Percentiles rank a stretch among this genome's conserved stretches.
Evolutionary conservation across 2,888 invertebrate species (phyloP).

Genomic region (Eupithecia centaureata): DNA sequence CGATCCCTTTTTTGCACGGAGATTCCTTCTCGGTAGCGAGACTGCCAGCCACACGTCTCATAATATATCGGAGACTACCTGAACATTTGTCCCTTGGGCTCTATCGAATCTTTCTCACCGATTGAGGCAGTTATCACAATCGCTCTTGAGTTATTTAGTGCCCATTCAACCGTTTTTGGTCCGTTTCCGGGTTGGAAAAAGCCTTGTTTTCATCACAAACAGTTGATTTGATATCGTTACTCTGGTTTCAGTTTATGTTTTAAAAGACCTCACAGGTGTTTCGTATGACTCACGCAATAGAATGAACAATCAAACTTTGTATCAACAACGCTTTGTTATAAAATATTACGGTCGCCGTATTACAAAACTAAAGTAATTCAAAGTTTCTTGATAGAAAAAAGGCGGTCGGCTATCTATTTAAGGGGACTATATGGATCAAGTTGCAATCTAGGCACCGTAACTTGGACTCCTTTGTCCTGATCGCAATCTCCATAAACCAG

Average conservation of each 20-base stretch:
- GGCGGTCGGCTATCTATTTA: conserved; percentile 55
- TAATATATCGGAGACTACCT: conserved; percentile 36
- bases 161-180: conserved; percentile 28
- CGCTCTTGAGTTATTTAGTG: conserved; percentile 36
- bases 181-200: conserved; percentile 19
- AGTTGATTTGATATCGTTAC: conserved; percentile 9
- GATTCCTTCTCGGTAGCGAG: conserved; percentile 25
- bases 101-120: conserved; percentile 33
- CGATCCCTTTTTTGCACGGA: conserved; percentile 30
- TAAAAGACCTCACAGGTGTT: conserved; percentile 32
- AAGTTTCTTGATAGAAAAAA: conserved; percentile 58
- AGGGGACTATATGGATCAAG: conserved; percentile 67
- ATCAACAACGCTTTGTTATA: conserved; percentile 34
- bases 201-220: conserved; percentile 2
- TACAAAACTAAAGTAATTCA: conserved; percentile 45
- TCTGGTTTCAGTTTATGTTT: conserved; percentile 20
- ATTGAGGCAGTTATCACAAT: conserved; percentile 39
- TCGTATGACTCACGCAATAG: conserved; percentile 33
- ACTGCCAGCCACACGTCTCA: conserved; percentile 27
- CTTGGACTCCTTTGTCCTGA: conserved; percentile 79
- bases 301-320: conserved; percentile 27
- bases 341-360: conserved; percentile 32
- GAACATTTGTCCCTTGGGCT: conserved; percentile 40
- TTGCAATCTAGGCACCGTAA: conserved; percentile 74
- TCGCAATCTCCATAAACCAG: conserved; percentile 83